Conservation (phyloP, 2,797 vertebrate genomes). For the Neoniphon sammara region DNA sequence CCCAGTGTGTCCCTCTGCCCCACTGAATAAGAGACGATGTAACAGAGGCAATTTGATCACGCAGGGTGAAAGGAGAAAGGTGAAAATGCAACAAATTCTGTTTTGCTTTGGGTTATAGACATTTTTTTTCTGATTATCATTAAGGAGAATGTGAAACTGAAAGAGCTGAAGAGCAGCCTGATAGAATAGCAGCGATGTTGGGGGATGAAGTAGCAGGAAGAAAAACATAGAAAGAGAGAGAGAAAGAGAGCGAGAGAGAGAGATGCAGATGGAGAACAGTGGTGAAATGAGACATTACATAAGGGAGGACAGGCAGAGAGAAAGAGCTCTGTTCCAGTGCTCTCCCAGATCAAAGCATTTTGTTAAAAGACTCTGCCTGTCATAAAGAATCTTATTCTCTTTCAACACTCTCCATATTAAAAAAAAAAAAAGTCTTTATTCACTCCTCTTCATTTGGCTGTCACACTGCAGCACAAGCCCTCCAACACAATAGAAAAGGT, state of each 20-base stretch:
- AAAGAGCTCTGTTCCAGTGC: conserved; percentile 23
- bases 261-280: conserved; percentile 34
- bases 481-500: conserved; percentile 32
- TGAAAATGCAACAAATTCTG: neutral
- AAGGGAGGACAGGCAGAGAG: conserved; percentile 33
- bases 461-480: conserved; percentile 25
- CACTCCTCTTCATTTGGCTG: conserved; percentile 28
- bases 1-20: too few relatives aligned
- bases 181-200: conserved; percentile 19
- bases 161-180: neutral
- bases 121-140: conserved; percentile 8
- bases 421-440: conserved; percentile 21
- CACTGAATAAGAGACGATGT: too few relatives aligned
- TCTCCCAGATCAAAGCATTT: conserved; percentile 66
- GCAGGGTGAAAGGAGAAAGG: too few relatives aligned
- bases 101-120: neutral
- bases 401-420: conserved; percentile 48
- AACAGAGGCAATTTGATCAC: too few relatives aligned
- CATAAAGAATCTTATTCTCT: conserved; percentile 46
- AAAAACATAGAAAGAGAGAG: conserved; percentile 24
- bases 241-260: conserved; percentile 12
- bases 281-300: conserved; percentile 52
- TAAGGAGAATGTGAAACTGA: neutral
- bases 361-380: conserved; percentile 58
- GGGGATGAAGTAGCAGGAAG: conserved; percentile 36